phyloP scores from a whole-genome alignment of 2,113 vertebrate species.

The Pluvialis apricaria region DNA sequence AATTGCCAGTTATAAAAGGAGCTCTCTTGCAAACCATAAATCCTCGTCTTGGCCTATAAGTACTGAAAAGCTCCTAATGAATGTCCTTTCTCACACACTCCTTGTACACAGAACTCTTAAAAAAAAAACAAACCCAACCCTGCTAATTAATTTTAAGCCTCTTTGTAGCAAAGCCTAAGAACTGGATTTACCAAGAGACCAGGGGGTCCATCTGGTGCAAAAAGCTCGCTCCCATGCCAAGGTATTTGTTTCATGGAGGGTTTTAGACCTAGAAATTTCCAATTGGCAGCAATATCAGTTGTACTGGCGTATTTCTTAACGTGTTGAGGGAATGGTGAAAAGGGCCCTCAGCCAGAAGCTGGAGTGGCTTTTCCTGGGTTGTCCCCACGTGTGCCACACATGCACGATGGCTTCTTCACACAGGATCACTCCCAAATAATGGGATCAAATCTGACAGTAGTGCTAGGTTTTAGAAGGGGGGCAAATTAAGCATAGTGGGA shows the following conservation, averaged over 20 bases:
- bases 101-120: background rate
- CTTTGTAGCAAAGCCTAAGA: constrained; percentile 68
- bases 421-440: background rate
- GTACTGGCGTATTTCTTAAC: rapidly evolving
- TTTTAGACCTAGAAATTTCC: background rate
- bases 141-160: constrained; percentile 72
- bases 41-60: background rate
- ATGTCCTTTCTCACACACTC: constrained; percentile 15
- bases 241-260: background rate
- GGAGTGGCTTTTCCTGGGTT: background rate
- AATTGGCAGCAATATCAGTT: background rate
- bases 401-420: background rate
- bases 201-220: constrained; percentile 68
- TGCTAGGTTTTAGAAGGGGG: background rate
- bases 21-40: background rate
- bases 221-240: constrained; percentile 1
- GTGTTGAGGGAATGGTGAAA: background rate
- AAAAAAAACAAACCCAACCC: background rate
- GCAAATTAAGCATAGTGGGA: background rate
- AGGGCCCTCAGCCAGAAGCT: background rate
- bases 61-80: constrained; percentile 19
- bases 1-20: background rate
- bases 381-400: rapidly evolving
- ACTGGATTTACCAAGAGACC: constrained; percentile 52
- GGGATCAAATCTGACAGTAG: background rate